These are phyloP conservation scores for Netta rufina DNA, from an alignment of 2,797 vertebrate genomes.

Conservation along the genomic window DNA sequence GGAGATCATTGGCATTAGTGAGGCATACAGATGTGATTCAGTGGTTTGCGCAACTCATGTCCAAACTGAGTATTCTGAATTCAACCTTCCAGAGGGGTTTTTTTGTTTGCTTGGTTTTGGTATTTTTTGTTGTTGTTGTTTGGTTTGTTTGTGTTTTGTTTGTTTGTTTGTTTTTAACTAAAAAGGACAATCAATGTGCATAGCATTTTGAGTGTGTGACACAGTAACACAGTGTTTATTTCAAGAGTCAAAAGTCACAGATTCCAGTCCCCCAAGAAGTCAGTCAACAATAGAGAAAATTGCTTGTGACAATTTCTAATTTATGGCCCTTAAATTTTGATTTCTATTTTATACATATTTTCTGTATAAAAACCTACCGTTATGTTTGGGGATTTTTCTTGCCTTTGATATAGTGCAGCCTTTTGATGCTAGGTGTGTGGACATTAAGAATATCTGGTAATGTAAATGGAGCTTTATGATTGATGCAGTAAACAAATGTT, in stretches of 20 bases:
- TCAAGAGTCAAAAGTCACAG: not conserved
- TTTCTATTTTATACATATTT: constrained; percentile 8
- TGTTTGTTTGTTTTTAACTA: not conserved
- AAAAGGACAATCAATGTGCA: not conserved
- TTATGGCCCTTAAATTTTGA: not conserved
- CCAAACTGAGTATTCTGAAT: not conserved
- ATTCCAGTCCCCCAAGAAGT: not conserved
- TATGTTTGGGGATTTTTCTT: not conserved
- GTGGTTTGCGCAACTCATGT: not conserved
- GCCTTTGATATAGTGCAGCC: not conserved
- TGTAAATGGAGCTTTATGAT: not conserved
- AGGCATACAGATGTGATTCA: not conserved
- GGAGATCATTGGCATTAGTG: not conserved
- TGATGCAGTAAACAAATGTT: not conserved
- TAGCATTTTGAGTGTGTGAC: not conserved
- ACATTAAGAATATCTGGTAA: not conserved
- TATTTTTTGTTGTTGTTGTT: not conserved
- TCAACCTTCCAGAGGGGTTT: not conserved
- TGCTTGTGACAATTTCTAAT: not conserved
- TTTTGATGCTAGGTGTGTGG: not conserved
- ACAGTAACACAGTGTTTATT: not conserved
- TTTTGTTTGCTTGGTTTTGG: not conserved
- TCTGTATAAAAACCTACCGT: not conserved
- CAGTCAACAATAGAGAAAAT: not conserved
- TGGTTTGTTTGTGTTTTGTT: not conserved